Conservation (phyloP, 1,140 invertebrate genomes). For the Aphidius gifuensis region DNA sequence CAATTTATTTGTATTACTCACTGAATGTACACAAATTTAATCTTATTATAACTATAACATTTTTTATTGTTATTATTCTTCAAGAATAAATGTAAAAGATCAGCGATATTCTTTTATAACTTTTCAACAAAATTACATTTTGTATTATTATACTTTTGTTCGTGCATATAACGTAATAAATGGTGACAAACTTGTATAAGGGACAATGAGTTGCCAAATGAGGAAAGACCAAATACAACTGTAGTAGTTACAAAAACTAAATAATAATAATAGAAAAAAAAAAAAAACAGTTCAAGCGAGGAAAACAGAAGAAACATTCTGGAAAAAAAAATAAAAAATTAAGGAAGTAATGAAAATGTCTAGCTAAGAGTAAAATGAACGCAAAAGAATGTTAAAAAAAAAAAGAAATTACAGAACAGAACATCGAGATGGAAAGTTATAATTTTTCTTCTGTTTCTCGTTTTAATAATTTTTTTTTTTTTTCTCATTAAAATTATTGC, state of each 20-base stretch:
- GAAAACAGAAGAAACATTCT: neutral
- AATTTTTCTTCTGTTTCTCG: constrained; percentile 5
- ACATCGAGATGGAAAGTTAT: constrained; percentile 3
- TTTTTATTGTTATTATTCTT: no score
- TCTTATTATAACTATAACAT: no score
- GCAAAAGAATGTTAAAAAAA: no score
- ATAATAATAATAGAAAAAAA: constrained; percentile 4
- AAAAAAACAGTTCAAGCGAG: neutral
- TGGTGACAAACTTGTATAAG: constrained; percentile 14
- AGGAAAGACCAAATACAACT: constrained; percentile 10
- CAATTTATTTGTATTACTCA: no score
- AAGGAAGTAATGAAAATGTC: constrained; percentile 10
- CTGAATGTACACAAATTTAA: no score
- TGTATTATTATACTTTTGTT: neutral
- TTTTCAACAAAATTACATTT: constrained; percentile 1
- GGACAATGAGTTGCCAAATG: constrained; percentile 11
- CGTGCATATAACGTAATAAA: constrained; percentile 7
- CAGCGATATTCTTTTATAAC: neutral
- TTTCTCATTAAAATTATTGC: no score
- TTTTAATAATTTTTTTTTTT: neutral
- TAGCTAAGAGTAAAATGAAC: neutral
- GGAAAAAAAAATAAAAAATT: neutral
- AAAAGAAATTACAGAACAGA: neutral
- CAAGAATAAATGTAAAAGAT: no score
- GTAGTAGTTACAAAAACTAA: neutral